Evolutionary conservation across 2,113 vertebrate species (phyloP).

Genomic region (Anguilla japonica): DNA sequence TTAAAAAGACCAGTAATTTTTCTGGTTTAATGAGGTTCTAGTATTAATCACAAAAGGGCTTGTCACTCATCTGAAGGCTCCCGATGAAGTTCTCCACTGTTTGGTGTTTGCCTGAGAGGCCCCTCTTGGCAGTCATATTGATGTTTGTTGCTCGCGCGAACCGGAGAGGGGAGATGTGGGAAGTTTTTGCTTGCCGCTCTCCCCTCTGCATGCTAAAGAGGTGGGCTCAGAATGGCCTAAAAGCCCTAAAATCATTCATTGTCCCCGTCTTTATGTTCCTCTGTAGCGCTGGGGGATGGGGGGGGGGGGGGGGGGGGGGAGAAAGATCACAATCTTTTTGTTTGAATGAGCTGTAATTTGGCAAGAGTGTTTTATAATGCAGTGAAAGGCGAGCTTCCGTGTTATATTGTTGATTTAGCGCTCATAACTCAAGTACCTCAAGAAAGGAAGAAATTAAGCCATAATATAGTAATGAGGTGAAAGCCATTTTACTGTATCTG

Average conservation of each 20-base stretch:
- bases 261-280: constrained; percentile 16
- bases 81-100: constrained; percentile 22
- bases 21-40: constrained; percentile 40
- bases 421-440: not conserved
- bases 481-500: not conserved
- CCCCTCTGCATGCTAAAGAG: constrained; percentile 32
- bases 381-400: not conserved
- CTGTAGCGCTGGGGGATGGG: not conserved
- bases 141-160: constrained; percentile 30
- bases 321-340: not conserved
- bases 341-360: constrained; percentile 17
- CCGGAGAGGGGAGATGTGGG: constrained; percentile 12
- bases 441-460: not conserved
- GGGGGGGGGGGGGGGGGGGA: too few relatives aligned
- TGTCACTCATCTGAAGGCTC: constrained; percentile 34
- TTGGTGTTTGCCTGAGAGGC: constrained; percentile 40
- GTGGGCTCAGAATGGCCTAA: constrained; percentile 11
- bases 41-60: constrained; percentile 38
- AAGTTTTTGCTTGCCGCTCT: not conserved
- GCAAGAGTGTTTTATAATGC: not conserved
- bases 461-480: not conserved
- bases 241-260: not conserved
- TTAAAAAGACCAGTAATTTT: constrained; percentile 22
- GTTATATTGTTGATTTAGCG: not conserved
- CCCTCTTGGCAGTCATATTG: constrained; percentile 41